Base-by-base conservation (phyloP, 1,140 invertebrate species). In the Rhopalosiphum padi region DNA sequence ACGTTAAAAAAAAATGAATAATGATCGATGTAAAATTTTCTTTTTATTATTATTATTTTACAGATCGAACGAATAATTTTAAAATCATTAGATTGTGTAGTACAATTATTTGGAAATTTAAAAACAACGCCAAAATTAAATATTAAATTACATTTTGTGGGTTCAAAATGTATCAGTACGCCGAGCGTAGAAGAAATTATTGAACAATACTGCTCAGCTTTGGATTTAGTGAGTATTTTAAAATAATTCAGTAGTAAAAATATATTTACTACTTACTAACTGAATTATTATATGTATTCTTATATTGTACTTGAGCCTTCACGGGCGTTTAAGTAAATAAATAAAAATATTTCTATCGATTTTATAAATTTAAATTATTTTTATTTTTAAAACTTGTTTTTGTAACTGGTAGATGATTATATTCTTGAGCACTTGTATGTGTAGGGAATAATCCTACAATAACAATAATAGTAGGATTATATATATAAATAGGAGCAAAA, bases 51-150 rank as follows among this genome's bases (percentile, higher is more conserved):
- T n/a, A 68, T 30, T 60, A 30, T 68, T 68, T 90, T 90, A 55
- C 11, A 93, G 91, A 53, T 93, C 11, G 82, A 53, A 43, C n/a
- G 18, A 18, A 41, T 93, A 48, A 95, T 96, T 86, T 95, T 95
- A 55, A 94, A 95, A 8, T 96, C 96, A 5, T 95, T 96, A 9
- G 94, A 96, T 35, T 95, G 96, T 93, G 94, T 96, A 41, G 94
- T 96, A 21, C 94, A 95, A 8, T 94, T 96, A 8, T 95, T 96
- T 46, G 94, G 94, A 1, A 94, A 96, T 83, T 94, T 94, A 9
- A 94, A 94, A 6, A 94, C 94, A 7, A 95, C 96, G n/a, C 96
- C 96, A 9, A 95, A 95, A 93, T 94, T 97, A 15, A 95, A 95
- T 93, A 37, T 97, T 21, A 95, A 95, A 7, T 85, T 96, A 22